These are phyloP conservation scores for Gambusia holbrooki DNA, from an alignment of 2,113 vertebrate species.

Conservation along the genomic window DNA sequence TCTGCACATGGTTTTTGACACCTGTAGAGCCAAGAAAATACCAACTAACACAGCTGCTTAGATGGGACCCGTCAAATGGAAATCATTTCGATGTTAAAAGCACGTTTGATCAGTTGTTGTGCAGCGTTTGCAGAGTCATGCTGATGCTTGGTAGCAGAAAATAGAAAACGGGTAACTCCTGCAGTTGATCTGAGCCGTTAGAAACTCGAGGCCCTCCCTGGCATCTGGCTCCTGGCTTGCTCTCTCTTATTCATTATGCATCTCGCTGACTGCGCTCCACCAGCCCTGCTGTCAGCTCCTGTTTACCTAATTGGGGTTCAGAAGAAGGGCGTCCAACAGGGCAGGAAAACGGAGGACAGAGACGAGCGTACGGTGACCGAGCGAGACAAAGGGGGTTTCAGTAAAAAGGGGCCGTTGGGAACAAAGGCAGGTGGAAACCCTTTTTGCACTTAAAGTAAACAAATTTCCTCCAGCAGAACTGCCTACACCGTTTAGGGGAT, in stretches of 20 bases:
- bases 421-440: conserved; percentile 28
- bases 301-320: conserved; percentile 74
- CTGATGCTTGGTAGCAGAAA: background rate
- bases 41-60: background rate
- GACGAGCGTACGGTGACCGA: conserved; percentile 28
- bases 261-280: conserved; percentile 46
- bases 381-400: conserved; percentile 26
- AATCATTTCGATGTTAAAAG: background rate
- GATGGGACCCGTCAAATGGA: background rate
- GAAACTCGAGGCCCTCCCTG: conserved; percentile 11
- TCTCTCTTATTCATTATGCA: conserved; percentile 25
- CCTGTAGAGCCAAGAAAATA: background rate
- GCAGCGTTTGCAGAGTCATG: conserved; percentile 5
- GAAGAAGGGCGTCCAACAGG: conserved; percentile 35
- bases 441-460: conserved; percentile 23
- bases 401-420: conserved; percentile 28
- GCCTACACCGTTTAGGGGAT: conserved; percentile 3
- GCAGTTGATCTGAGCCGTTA: conserved; percentile 4
- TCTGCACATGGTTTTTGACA: conserved; percentile 4
- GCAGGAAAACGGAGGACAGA: conserved; percentile 16
- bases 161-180: background rate
- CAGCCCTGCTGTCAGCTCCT: conserved; percentile 64
- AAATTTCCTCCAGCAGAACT: conserved; percentile 16
- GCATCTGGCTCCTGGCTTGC: background rate
- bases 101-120: background rate